Evolutionary conservation across 1,140 invertebrate species (phyloP).

Genomic region (Apis florea): DNA sequence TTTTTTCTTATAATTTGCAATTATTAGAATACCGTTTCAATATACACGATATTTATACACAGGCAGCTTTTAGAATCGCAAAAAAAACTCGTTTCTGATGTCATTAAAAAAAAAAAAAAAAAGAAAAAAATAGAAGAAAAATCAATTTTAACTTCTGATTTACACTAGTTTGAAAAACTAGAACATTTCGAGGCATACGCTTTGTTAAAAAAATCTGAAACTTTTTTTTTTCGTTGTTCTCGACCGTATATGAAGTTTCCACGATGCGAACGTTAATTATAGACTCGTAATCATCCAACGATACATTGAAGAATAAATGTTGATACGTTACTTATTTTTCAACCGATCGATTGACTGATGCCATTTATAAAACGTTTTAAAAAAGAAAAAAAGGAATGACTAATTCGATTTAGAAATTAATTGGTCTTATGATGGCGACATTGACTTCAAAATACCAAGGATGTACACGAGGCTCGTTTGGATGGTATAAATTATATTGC

Average conservation of each 20-base stretch:
- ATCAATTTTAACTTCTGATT: not conserved
- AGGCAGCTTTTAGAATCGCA: not conserved
- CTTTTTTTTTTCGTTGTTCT: not conserved
- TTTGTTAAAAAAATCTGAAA: not conserved
- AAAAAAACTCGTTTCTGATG: not conserved
- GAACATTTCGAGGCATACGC: not conserved
- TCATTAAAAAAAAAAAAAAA: not conserved
- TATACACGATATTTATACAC: not conserved
- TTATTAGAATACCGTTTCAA: too few relatives aligned
- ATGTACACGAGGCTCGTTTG: not conserved
- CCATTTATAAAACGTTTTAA: too few relatives aligned
- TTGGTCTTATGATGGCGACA: not conserved
- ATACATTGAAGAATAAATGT: not conserved
- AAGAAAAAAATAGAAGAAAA: not conserved
- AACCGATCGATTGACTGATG: not conserved
- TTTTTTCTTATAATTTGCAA: too few relatives aligned
- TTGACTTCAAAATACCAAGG: not conserved
- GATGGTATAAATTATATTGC: not conserved
- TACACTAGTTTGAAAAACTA: not conserved
- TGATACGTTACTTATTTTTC: not conserved
- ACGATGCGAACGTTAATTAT: conserved; percentile 18
- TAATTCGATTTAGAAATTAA: not conserved
- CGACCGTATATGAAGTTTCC: not conserved
- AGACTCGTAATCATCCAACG: not conserved
- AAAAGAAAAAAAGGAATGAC: not conserved